Evolutionary conservation across 1,140 invertebrate genomes (phyloP), one percentile per base, ranked within the genome.

Genomic region (Drosophila funebris): DNA sequence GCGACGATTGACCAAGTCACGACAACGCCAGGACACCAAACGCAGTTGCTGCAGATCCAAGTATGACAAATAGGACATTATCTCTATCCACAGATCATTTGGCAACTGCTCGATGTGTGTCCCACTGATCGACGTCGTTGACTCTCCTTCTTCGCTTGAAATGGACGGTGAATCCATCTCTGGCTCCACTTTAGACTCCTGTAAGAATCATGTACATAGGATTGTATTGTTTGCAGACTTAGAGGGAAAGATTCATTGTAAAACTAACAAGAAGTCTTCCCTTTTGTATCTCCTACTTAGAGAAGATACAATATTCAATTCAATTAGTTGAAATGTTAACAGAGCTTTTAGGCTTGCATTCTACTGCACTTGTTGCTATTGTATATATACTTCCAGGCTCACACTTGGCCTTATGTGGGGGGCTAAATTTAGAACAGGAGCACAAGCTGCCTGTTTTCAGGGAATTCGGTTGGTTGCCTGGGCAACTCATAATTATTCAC

Each of bases 1-100:
- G 0, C 82, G 81, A 1, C 88, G 61, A 16, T 62, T 73, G 0
- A 77, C 81, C 37, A 90, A 44, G 3, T 85, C 57, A 1, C 76
- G 73, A 62, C 85, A 91, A 5, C 67, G 85, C 60, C 73, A 78
- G 4, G 77, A 88, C 1, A 90, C 85, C 64, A 91, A 31, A 0
- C 77, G 73, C n/a, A 89, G 22, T 5, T 90, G 79, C 57, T 81
- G 75, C 29, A 90, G 41, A 73, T 91, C 90, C 33, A 52, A 53
- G 53, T 75, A 90, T 0, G 85, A 64, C 20, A 91, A 64, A 61
- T 85, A 90, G 2, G 70, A 50, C 66, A 91, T 85, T 2, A 91
- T 78, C 44, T 90, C 76, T 20, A 91, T 61, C 73, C 84, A 78
- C 37, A 91, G 16, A 27, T 91, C 90, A 29, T 77, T 84, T 8